A percentile compares a stretch with the other conserved stretches of the same genome.
phyloP scores from a whole-genome alignment of 2,888 invertebrate genomes.

The Malacosoma neustria region DNA sequence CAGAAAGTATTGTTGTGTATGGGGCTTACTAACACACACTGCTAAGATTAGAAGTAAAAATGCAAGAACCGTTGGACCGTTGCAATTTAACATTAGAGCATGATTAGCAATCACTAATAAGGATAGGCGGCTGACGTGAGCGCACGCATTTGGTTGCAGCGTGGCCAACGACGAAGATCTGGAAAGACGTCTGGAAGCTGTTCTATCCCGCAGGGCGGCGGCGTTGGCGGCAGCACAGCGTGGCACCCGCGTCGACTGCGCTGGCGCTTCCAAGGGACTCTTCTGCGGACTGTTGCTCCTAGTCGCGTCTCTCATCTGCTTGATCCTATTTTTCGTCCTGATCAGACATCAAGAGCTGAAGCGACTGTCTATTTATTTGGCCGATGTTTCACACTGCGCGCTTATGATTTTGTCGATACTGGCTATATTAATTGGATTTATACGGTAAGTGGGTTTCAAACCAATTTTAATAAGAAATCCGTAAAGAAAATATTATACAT shows the following conservation, averaged over 20 bases:
- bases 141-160: conserved; percentile 69
- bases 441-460: conserved; percentile 77
- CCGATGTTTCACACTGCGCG: conserved; percentile 92
- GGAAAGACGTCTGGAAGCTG: conserved; percentile 90
- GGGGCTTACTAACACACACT: too few relatives aligned
- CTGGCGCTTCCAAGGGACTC: conserved; percentile 94
- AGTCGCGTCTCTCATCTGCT: conserved; percentile 92
- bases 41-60: too few relatives aligned
- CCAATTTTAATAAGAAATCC: too few relatives aligned
- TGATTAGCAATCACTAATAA: conserved; percentile 6
- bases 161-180: conserved; percentile 85
- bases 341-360: conserved; percentile 89
- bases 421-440: conserved; percentile 93
- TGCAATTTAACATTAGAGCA: conserved; percentile 1
- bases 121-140: conserved; percentile 29
- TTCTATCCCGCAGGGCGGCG: conserved; percentile 90
- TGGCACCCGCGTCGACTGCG: conserved; percentile 92
- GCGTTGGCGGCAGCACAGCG: conserved; percentile 88
- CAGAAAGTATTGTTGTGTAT: too few relatives aligned
- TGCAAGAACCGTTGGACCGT: too few relatives aligned
- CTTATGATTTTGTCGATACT: conserved; percentile 91
- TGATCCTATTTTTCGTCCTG: conserved; percentile 96
- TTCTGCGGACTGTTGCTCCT: conserved; percentile 93
- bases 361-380: conserved; percentile 90
- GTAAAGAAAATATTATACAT: too few relatives aligned